Evolutionary conservation across 2,113 vertebrate genomes (phyloP).

Genomic region (Ardeotis arabs): DNA sequence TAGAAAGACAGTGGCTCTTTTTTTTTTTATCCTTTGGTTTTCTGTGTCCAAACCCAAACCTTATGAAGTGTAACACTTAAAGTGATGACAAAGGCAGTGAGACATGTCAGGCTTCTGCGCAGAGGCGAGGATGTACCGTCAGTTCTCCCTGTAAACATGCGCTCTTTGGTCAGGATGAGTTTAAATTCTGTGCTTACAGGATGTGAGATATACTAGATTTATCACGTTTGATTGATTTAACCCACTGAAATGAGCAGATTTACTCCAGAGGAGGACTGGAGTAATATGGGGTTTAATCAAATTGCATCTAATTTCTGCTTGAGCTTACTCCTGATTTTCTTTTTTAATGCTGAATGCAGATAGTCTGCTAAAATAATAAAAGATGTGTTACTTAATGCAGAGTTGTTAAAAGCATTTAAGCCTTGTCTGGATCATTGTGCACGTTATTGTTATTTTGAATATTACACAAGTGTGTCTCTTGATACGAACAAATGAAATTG

Average conservation of each 20-base stretch:
- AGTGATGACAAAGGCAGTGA: accelerated
- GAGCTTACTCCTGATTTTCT: not conserved
- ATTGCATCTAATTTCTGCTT: not conserved
- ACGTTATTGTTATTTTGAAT: slow-evolving; percentile 17
- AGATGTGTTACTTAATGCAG: not conserved
- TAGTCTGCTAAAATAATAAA: not conserved
- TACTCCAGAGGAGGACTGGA: not conserved
- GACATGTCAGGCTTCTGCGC: accelerated
- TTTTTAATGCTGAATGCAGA: not conserved
- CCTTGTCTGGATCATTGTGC: not conserved
- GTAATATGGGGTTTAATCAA: not conserved
- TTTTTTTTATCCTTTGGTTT: not conserved
- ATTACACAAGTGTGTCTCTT: not conserved
- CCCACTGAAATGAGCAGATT: not conserved
- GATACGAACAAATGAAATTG: slow-evolving; percentile 1
- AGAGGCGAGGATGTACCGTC: too few species aligned
- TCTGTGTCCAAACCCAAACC: too few species aligned
- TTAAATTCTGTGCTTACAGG: not conserved
- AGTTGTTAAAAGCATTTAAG: not conserved
- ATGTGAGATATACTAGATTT: not conserved
- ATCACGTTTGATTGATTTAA: not conserved
- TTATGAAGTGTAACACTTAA: not conserved
- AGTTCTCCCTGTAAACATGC: not conserved
- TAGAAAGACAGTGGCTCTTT: accelerated
- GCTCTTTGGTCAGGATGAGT: not conserved